Evolutionary conservation across 2,888 invertebrate species (phyloP).

Genomic region (Heliconius aoede): DNA sequence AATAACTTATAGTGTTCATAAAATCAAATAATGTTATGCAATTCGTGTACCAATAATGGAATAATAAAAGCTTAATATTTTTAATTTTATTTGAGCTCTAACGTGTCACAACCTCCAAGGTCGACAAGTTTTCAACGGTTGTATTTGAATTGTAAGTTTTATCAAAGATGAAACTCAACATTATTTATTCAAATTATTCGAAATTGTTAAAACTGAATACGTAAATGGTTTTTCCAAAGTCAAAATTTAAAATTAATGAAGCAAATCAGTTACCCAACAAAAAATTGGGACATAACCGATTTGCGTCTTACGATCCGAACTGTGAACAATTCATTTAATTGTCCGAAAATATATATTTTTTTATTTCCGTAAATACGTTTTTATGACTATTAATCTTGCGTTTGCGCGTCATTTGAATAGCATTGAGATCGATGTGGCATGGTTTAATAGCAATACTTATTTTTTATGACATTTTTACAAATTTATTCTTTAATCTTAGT

Average conservation of each 20-base stretch:
- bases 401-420: not conserved
- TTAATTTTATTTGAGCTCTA: not conserved
- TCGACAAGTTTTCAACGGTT: not conserved
- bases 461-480: too few species aligned
- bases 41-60: not conserved
- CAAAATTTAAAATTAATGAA: slow-evolving; percentile 15
- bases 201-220: not conserved
- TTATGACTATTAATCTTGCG: not conserved
- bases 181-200: too few species aligned
- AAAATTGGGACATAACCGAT: not conserved
- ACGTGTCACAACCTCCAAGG: not conserved
- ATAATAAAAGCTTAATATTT: not conserved
- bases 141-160: not conserved
- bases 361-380: not conserved
- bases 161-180: not conserved
- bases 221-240: slow-evolving; percentile 19
- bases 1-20: not conserved
- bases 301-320: not conserved
- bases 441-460: too few species aligned
- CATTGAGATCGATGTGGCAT: too few species aligned
- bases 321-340: not conserved
- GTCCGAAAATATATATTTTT: not conserved
- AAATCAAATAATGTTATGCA: not conserved
- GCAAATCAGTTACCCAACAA: not conserved
- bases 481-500: too few species aligned